A percentile compares a stretch with the other conserved stretches of the same genome.
phyloP scores from a whole-genome alignment of 37 sponge, comb jelly and placozoan species.

The Agelas oroides region DNA sequence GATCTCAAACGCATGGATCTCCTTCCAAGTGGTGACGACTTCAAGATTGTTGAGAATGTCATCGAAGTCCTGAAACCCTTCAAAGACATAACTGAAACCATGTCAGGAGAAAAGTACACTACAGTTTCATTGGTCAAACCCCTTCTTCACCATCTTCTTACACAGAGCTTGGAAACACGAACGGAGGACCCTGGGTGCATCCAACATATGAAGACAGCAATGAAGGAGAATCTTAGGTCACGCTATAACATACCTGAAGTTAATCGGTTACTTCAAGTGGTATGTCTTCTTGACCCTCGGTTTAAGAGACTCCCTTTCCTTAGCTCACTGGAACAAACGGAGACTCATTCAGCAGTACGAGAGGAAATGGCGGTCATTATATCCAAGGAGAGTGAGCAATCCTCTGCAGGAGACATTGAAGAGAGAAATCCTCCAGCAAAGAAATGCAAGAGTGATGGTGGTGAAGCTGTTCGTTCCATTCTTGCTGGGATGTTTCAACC shows the following conservation, averaged over 20 bases:
- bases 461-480: no score
- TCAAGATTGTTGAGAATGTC: conserved; percentile 2
- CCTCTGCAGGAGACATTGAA: no score
- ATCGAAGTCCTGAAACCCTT: conserved; percentile 23
- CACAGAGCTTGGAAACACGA: background rate
- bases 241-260: conserved; percentile 2
- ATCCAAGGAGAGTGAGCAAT: no score
- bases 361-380: no score
- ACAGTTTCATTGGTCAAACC: conserved; percentile 41
- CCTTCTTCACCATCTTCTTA: conserved; percentile 26
- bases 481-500: no score
- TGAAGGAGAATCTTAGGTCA: background rate
- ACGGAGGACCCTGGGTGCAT: background rate
- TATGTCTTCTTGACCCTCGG: conserved; percentile 22
- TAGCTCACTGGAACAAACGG: no score
- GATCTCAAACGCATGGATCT: conserved; percentile 24
- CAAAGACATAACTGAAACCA: conserved; percentile 13
- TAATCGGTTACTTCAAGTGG: background rate
- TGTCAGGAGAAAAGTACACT: conserved; percentile 31
- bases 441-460: no score
- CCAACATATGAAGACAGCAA: background rate
- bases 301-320: conserved; percentile 27
- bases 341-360: no score
- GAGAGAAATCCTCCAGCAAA: no score
- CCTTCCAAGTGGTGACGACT: conserved; percentile 24